Conservation (phyloP, 1,140 invertebrate species). For the Sitobion miscanthi region DNA sequence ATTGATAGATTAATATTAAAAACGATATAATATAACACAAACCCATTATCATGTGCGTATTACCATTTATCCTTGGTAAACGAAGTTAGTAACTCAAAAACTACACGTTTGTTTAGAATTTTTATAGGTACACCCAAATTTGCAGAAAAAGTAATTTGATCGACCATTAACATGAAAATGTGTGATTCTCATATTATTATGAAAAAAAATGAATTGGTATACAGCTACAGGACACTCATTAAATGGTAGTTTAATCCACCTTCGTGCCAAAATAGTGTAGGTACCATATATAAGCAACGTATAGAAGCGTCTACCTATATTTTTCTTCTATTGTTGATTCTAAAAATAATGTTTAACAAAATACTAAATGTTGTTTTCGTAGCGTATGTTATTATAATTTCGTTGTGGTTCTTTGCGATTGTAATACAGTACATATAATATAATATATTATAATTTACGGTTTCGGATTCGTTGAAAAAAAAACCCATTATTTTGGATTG, state of each 20-base stretch:
- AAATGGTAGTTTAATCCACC: not conserved
- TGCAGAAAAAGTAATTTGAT: not conserved
- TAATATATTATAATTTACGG: too few relatives aligned
- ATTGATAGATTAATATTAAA: too few relatives aligned
- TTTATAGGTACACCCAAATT: not conserved
- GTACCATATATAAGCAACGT: not conserved
- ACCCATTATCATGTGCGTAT: not conserved
- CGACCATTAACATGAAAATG: not conserved
- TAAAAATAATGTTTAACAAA: not conserved
- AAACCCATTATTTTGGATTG: not conserved
- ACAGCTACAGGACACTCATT: not conserved
- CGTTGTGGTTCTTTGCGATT: not conserved
- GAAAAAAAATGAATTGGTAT: not conserved
- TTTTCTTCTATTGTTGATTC: not conserved
- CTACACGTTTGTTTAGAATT: too few relatives aligned
- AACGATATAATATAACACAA: not conserved
- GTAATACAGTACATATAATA: not conserved
- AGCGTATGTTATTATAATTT: not conserved
- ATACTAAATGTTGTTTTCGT: not conserved
- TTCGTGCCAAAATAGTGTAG: not conserved
- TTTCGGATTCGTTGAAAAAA: not conserved
- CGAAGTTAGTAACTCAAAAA: too few relatives aligned
- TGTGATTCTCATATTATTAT: not conserved
- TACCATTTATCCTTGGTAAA: too few relatives aligned
- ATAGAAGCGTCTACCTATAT: not conserved